A percentile compares a stretch with the other conserved stretches of the same genome.
Conservation (phyloP, 2,113 vertebrate genomes). For the Aplodontia rufa region DNA sequence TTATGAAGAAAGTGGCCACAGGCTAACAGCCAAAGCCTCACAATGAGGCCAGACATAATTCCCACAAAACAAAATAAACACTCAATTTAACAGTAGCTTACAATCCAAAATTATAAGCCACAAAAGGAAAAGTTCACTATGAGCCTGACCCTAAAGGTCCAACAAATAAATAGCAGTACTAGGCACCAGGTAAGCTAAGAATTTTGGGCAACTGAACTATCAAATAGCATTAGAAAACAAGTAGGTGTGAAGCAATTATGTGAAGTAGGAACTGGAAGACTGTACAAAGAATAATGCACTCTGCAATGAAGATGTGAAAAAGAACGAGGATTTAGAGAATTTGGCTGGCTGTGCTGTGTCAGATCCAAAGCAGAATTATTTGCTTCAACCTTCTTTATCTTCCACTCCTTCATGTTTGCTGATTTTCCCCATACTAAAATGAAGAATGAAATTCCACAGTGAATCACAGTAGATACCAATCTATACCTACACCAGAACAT, state of each 20-base stretch:
- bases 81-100: background rate
- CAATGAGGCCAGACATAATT: background rate
- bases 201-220: background rate
- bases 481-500: background rate
- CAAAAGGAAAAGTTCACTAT: background rate
- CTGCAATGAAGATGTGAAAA: background rate
- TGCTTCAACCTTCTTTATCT: background rate
- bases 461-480: background rate
- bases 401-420: background rate
- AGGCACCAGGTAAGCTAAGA: background rate
- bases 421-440: background rate
- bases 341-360: background rate
- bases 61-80: background rate
- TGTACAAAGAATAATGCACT: background rate
- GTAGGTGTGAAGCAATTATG: background rate
- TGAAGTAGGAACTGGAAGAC: background rate
- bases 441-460: background rate
- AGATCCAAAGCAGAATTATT: background rate
- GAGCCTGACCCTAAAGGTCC: background rate
- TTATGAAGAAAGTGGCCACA: background rate
- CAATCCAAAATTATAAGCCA: constrained; percentile 33
- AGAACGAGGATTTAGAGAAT: background rate
- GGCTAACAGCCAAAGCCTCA: background rate
- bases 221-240: background rate
- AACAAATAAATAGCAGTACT: background rate